Evolutionary conservation across 2,888 invertebrate genomes (phyloP).

Genomic region (Rhingia campestris): DNA sequence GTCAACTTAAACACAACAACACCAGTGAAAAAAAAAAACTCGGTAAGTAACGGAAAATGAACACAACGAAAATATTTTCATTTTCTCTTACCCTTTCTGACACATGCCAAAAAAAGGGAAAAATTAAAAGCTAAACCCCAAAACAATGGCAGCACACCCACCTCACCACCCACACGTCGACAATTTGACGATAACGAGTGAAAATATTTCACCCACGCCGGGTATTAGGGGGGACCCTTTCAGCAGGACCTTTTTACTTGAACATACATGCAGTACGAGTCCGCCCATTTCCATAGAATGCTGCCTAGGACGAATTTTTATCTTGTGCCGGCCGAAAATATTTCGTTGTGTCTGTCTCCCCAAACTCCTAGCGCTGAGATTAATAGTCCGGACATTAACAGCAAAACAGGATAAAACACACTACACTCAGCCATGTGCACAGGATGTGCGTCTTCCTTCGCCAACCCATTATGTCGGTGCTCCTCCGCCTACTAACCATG

Average conservation of each 20-base stretch:
- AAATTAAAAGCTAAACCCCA: conserved; percentile 67
- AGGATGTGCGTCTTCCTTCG: conserved; percentile 35
- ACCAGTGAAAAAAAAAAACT: conserved; percentile 5
- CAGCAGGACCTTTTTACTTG: conserved; percentile 44
- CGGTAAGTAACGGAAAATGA: conserved; percentile 27
- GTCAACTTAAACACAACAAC: conserved; percentile 22
- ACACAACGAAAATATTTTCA: conserved; percentile 58
- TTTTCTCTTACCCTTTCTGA: conserved; percentile 23
- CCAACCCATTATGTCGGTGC: conserved; percentile 20
- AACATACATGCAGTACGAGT: conserved; percentile 1
- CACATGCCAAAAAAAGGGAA: conserved; percentile 32
- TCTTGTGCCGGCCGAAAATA: conserved; percentile 61
- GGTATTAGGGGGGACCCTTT: conserved; percentile 37
- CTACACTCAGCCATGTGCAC: conserved; percentile 20
- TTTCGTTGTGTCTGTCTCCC: conserved; percentile 33
- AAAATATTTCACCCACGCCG: conserved; percentile 69
- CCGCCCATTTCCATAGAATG: conserved; percentile 5
- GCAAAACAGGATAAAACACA: conserved; percentile 69
- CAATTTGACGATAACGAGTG: conserved; percentile 62
- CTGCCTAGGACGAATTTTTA: conserved; percentile 52
- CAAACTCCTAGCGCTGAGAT: conserved; percentile 55
- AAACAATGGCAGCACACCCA: conserved; percentile 54
- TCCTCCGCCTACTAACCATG: background rate
- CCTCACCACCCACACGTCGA: conserved; percentile 22
- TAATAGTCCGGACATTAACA: conserved; percentile 71